Conservation (phyloP, 1,140 invertebrate genomes). For the Chelonus insularis region DNA sequence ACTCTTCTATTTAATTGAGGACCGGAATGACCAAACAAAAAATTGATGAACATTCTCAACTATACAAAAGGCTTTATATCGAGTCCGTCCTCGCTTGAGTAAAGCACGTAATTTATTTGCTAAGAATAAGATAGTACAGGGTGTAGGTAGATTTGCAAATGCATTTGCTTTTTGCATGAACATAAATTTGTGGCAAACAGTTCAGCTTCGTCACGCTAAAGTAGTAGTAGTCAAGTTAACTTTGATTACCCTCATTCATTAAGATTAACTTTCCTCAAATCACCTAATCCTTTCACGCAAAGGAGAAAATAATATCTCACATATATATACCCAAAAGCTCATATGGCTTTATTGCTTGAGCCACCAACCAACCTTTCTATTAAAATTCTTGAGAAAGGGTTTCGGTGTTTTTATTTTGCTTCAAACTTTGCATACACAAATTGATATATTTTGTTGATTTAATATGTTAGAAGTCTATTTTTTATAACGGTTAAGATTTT, state of each 20-base stretch:
- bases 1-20: slow-evolving; percentile 54
- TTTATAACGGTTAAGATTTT: too few relatives aligned
- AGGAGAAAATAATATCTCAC: neutral
- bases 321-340: neutral
- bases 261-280: slow-evolving; percentile 60
- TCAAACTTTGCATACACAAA: too few relatives aligned
- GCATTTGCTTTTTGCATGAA: slow-evolving; percentile 53
- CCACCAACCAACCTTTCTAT: too few relatives aligned
- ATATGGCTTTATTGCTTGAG: neutral
- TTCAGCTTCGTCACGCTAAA: slow-evolving; percentile 27
- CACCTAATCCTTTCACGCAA: slow-evolving; percentile 26
- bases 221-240: slow-evolving; percentile 33
- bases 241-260: slow-evolving; percentile 60
- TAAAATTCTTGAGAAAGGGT: too few relatives aligned
- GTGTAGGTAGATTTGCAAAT: slow-evolving; percentile 28
- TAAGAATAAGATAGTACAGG: neutral
- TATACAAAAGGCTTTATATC: slow-evolving; percentile 44
- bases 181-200: slow-evolving; percentile 50
- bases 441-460: too few relatives aligned
- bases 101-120: slow-evolving; percentile 55
- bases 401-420: too few relatives aligned
- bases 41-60: slow-evolving; percentile 53
- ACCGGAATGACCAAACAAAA: slow-evolving; percentile 48
- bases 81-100: slow-evolving; percentile 37
- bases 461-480: too few relatives aligned